Evolutionary conservation across 2,113 vertebrate genomes (phyloP).

Genomic region (Perca schrenkii): DNA sequence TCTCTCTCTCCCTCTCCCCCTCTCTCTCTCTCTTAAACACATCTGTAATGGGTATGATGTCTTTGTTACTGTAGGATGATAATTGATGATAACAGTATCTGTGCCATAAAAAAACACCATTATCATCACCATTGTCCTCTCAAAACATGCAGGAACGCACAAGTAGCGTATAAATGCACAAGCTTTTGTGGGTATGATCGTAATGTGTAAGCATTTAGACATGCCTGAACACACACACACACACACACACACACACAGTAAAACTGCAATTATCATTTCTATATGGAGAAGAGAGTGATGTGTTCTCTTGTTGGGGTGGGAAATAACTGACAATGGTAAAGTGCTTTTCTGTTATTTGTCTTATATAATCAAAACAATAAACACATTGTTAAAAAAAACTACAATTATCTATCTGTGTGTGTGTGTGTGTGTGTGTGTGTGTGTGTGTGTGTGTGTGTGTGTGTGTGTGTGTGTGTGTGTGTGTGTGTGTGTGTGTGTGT

Average conservation of each 20-base stretch:
- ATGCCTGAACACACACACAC: conserved; percentile 13
- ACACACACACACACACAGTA: conserved; percentile 19
- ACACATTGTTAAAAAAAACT: too few species aligned
- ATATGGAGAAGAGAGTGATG: too few species aligned
- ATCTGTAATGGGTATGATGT: conserved; percentile 32
- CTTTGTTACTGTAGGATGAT: conserved; percentile 36
- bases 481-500: too few species aligned
- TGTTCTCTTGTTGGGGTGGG: too few species aligned
- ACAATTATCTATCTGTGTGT: too few species aligned
- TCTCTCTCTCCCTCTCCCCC: background rate
- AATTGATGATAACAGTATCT: conserved; percentile 72
- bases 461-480: too few species aligned
- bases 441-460: background rate
- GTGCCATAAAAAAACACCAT: conserved; percentile 60
- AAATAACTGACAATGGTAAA: too few species aligned
- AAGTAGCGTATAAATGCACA: background rate
- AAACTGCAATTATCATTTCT: too few species aligned
- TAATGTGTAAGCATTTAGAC: conserved; percentile 39
- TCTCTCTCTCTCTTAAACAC: conserved; percentile 20
- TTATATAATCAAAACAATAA: too few species aligned
- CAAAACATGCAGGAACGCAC: conserved; percentile 26
- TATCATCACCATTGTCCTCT: conserved; percentile 30
- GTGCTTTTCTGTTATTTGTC: too few species aligned
- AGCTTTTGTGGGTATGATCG: conserved; percentile 8
- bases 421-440: too few species aligned